Percentiles rank a stretch among this genome's conserved stretches.
Evolutionary conservation across 1,140 invertebrate species (phyloP).

Genomic region (Leptinotarsa undecemlineata): DNA sequence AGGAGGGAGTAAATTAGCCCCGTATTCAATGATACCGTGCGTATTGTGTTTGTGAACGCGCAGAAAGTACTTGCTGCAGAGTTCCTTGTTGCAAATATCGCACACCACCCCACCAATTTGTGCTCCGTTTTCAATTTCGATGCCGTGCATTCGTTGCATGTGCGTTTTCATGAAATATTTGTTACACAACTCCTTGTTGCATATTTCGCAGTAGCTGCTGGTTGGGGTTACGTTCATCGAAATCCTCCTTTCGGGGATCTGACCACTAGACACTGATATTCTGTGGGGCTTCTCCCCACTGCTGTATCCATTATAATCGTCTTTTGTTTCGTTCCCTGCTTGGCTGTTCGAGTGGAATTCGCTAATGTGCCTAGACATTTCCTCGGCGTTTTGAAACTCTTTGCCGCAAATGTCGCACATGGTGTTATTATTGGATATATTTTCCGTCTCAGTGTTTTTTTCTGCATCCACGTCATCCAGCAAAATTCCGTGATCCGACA

Average conservation of each 20-base stretch:
- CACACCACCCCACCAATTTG: conserved; percentile 92
- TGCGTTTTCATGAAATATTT: conserved; percentile 99
- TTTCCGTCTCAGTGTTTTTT: conserved; percentile 50
- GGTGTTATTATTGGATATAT: conserved; percentile 48
- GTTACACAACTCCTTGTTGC: conserved; percentile 99
- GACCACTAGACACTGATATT: conserved; percentile 35
- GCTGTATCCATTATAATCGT: conserved; percentile 31
- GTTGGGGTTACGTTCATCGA: conserved; percentile 63
- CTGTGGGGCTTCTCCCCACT: conserved; percentile 33
- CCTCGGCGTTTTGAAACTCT: conserved; percentile 60
- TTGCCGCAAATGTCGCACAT: conserved; percentile 63
- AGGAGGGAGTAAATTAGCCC: conserved; percentile 59
- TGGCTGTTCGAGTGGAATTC: conserved; percentile 59
- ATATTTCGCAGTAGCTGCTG: conserved; percentile 96
- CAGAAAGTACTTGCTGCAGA: conserved; percentile 97
- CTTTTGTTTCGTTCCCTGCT: conserved; percentile 30
- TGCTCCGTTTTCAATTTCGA: conserved; percentile 89
- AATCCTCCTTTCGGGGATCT: conserved; percentile 45
- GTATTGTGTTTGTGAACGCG: conserved; percentile 97
- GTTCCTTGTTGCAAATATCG: conserved; percentile 96
- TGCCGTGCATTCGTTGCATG: conserved; percentile 99
- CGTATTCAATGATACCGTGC: conserved; percentile 87
- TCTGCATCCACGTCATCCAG: conserved; percentile 48
- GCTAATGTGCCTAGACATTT: conserved; percentile 63
- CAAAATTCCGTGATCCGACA: conserved; percentile 62